These are phyloP conservation scores for Nycticorax nycticorax DNA, from an alignment of 2,113 vertebrate species.

Conservation along the genomic window DNA sequence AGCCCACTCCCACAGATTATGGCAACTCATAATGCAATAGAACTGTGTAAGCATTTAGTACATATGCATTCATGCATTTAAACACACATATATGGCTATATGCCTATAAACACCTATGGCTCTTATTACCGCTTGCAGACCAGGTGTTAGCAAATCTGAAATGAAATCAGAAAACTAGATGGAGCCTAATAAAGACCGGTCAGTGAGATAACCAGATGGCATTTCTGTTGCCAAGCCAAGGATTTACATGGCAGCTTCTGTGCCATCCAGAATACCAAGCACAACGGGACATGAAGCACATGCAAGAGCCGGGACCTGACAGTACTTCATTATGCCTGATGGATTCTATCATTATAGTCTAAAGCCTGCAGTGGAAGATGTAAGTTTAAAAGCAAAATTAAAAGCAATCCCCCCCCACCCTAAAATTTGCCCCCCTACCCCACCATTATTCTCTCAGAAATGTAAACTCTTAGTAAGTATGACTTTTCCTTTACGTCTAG, in stretches of 20 bases:
- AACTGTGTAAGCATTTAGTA: not conserved
- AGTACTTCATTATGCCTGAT: not conserved
- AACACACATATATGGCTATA: not conserved
- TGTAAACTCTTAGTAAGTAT: not conserved
- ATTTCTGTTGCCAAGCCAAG: not conserved
- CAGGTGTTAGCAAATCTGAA: not conserved
- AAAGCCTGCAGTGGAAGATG: not conserved
- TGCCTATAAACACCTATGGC: not conserved
- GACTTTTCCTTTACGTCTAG: not conserved
- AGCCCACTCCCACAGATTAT: not conserved
- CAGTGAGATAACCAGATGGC: not conserved
- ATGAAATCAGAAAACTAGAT: not conserved
- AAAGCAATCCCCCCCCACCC: not conserved
- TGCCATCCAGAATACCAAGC: not conserved
- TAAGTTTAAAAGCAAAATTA: not conserved
- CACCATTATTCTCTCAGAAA: not conserved
- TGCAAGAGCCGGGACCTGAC: not conserved
- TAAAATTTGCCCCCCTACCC: not conserved
- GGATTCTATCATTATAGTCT: not conserved
- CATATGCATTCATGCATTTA: not conserved
- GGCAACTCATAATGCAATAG: not conserved
- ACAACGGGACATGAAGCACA: not conserved
- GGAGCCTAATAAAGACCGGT: not conserved
- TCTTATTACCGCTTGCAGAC: not conserved
- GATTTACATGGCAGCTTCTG: not conserved